A percentile compares a stretch with the other conserved stretches of the same genome.
These are phyloP conservation scores for Galleria mellonella DNA, from an alignment of 1,140 invertebrate genomes.

Conservation along the genomic window DNA sequence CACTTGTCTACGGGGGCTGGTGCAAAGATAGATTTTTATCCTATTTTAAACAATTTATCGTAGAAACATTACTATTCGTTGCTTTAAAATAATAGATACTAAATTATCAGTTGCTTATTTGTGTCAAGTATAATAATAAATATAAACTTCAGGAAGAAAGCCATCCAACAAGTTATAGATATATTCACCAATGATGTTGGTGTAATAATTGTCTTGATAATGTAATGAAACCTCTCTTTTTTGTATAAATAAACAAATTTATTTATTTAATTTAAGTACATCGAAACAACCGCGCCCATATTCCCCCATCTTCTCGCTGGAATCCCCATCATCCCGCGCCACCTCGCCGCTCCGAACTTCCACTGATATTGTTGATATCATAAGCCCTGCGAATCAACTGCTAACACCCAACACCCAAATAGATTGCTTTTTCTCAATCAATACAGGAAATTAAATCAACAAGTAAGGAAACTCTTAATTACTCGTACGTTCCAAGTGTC, in stretches of 20 bases:
- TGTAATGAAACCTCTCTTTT: too few relatives aligned
- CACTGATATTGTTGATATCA: conserved; percentile 13
- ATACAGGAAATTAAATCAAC: conserved; percentile 20
- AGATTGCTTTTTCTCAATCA: conserved; percentile 16
- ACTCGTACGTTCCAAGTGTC: conserved; percentile 1
- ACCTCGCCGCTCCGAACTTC: conserved; percentile 2
- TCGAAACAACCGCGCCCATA: neutral
- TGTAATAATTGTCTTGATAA: neutral
- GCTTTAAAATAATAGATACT: too few relatives aligned
- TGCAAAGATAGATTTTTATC: too few relatives aligned
- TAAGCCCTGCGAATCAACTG: conserved; percentile 14
- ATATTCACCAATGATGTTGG: too few relatives aligned
- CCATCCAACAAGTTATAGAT: too few relatives aligned
- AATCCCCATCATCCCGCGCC: neutral
- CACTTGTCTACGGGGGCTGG: too few relatives aligned
- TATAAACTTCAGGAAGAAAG: too few relatives aligned
- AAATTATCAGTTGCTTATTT: too few relatives aligned
- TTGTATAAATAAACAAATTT: neutral
- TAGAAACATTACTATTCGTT: too few relatives aligned
- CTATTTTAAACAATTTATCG: too few relatives aligned
- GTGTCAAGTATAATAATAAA: too few relatives aligned
- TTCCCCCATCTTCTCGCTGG: neutral
- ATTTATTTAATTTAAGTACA: conserved; percentile 8
- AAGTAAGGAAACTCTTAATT: conserved; percentile 23
- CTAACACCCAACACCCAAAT: conserved; percentile 17